A percentile compares a stretch with the other conserved stretches of the same genome.
Evolutionary conservation across 2,888 invertebrate genomes (phyloP).

Genomic region (Scotopteryx bipunctaria): DNA sequence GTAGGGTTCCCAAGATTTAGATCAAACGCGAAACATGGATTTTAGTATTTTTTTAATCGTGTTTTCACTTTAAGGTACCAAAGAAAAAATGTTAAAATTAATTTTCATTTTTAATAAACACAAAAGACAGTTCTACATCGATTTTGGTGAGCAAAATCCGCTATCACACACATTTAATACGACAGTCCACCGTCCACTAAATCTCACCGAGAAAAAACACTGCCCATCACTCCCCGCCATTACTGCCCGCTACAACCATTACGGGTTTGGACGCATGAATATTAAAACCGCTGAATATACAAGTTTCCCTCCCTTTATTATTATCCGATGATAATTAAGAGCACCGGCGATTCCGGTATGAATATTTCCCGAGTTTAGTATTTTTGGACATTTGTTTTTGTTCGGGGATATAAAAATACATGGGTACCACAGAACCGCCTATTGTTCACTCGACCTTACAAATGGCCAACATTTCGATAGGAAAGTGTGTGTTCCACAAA

Average conservation of each 20-base stretch:
- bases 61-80: too few species aligned
- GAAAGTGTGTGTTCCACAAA: too few species aligned
- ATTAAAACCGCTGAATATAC: slow-evolving; percentile 52
- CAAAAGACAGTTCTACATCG: too few species aligned
- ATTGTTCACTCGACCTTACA: too few species aligned
- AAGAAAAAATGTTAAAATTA: too few species aligned
- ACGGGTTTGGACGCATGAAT: slow-evolving; percentile 50
- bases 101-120: too few species aligned
- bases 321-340: slow-evolving; percentile 53
- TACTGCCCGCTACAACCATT: slow-evolving; percentile 42
- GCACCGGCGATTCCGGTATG: slow-evolving; percentile 27
- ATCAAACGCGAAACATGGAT: too few species aligned
- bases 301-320: slow-evolving; percentile 48
- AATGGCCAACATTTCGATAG: too few species aligned
- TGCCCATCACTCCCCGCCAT: slow-evolving; percentile 26
- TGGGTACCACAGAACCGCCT: too few species aligned
- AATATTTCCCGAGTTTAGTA: slow-evolving; percentile 26
- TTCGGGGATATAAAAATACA: slow-evolving; percentile 7
- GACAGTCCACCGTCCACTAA: background rate
- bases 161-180: background rate
- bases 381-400: slow-evolving; percentile 24
- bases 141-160: too few species aligned
- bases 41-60: too few species aligned
- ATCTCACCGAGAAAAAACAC: slow-evolving; percentile 7
- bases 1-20: too few species aligned